phyloP scores from a whole-genome alignment of 2,888 invertebrate genomes.

The Iselma pallidipennis region DNA sequence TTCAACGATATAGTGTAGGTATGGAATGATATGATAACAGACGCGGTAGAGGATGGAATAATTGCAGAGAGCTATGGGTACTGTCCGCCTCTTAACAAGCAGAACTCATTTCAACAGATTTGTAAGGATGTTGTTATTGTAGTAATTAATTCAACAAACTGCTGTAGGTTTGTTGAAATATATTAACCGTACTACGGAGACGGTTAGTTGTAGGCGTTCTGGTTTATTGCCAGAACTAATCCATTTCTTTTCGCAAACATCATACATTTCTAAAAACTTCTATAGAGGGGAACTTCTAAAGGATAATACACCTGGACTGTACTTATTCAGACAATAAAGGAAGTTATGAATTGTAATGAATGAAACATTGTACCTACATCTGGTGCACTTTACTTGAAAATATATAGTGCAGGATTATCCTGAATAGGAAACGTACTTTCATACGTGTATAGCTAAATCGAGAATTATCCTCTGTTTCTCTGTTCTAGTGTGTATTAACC shows the following conservation, averaged over 20 bases:
- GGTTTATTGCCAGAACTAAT: background rate
- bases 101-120: background rate
- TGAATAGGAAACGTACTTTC: background rate
- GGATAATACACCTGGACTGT: too few relatives aligned
- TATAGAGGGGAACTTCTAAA: too few relatives aligned
- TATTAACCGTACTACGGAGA: background rate
- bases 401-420: background rate
- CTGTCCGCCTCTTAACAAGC: background rate
- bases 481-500: background rate
- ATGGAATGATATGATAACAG: background rate
- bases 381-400: too few relatives aligned
- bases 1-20: background rate
- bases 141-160: conserved; percentile 5
- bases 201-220: background rate
- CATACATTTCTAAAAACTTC: too few relatives aligned
- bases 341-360: too few relatives aligned
- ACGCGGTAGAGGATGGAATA: background rate
- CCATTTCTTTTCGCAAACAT: too few relatives aligned
- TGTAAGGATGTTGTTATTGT: conserved; percentile 3
- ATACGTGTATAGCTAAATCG: background rate
- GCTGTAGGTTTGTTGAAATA: background rate
- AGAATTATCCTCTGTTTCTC: background rate
- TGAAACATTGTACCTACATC: too few relatives aligned
- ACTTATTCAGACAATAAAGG: too few relatives aligned
- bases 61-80: background rate